Percentiles rank a stretch among this genome's conserved stretches.
Evolutionary conservation across 2,888 invertebrate genomes (phyloP).

Genomic region (Trilocha varians): DNA sequence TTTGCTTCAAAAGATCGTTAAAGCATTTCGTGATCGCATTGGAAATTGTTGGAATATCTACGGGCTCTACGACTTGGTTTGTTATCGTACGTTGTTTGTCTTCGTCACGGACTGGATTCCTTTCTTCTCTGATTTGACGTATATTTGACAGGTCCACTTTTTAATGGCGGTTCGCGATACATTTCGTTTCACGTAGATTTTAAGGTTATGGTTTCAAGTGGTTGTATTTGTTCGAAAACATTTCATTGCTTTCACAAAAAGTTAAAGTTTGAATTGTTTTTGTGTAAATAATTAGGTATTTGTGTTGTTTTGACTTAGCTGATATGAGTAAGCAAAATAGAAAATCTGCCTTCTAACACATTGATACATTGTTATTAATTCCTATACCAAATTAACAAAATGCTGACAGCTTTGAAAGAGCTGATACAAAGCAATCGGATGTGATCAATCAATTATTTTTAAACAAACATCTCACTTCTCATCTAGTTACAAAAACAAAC

Average conservation of each 20-base stretch:
- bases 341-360: too few species aligned
- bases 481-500: too few species aligned
- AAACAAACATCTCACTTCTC: too few species aligned
- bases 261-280: neutral
- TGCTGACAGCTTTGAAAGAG: too few species aligned
- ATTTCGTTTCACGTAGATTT: neutral
- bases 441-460: too few species aligned
- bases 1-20: constrained; percentile 24
- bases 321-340: too few species aligned
- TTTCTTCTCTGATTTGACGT: neutral
- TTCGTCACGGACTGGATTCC: neutral
- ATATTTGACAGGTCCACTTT: neutral
- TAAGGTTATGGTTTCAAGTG: neutral
- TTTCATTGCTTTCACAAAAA: neutral
- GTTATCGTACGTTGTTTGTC: neutral
- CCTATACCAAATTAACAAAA: too few species aligned
- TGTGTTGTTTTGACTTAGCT: too few species aligned
- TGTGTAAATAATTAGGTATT: neutral
- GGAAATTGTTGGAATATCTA: constrained; percentile 24
- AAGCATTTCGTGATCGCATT: constrained; percentile 18
- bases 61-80: constrained; percentile 5
- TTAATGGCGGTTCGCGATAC: neutral
- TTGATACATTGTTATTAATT: too few species aligned
- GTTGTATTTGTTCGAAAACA: neutral
- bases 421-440: too few species aligned